Base-by-base conservation (phyloP, 2,888 invertebrate species). In the Drosophila colorata region DNA sequence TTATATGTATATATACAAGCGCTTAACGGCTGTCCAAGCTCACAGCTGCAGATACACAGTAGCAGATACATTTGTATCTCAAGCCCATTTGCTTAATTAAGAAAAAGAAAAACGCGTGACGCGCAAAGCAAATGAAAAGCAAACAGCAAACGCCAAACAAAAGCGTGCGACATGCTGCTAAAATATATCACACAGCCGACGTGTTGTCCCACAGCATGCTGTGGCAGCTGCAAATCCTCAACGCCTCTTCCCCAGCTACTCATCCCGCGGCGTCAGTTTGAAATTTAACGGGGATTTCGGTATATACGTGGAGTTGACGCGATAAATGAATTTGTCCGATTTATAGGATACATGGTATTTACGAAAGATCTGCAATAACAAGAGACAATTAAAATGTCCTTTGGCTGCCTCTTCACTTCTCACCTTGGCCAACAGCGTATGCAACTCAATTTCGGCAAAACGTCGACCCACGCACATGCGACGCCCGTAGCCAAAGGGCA, bases 361-460 rank as follows among this genome's bases (percentile, higher is more conserved):
- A 74, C 95, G 93, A 91, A 96, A 95, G 89, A 95, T 94, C 96
- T 96, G 93, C 73, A 53, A 40, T 20, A 38, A 44, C 16, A 25
- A 13, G 49, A 37, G n/a, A 58, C 23, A 71, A 71, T 64, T 56
- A 71, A 47, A 60, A 49, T 31, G 11, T 4, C 11, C 3, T 11
- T 8, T 20, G n/a, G 7, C 9, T 7, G 6, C n/a, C 20, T n/a
- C 40, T n/a, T 0, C 2, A 13, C 11, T 47, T 53, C 71, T 65
- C 92, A 95, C 96, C 94, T 95, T 96, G n/a, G 95, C 95, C 47
- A 96, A 90, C 80, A 96, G 91, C 72, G 95, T 94, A 85, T 96
- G 95, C 80, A 97, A 92, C 92, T 97, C 96, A 51, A 95, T 95
- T 92, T 97, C 96, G 16, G 97, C 96, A 91, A 97, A 96, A 87